Conservation (phyloP, 2,888 invertebrate species). For the Synanthedon andrenaeformis region DNA sequence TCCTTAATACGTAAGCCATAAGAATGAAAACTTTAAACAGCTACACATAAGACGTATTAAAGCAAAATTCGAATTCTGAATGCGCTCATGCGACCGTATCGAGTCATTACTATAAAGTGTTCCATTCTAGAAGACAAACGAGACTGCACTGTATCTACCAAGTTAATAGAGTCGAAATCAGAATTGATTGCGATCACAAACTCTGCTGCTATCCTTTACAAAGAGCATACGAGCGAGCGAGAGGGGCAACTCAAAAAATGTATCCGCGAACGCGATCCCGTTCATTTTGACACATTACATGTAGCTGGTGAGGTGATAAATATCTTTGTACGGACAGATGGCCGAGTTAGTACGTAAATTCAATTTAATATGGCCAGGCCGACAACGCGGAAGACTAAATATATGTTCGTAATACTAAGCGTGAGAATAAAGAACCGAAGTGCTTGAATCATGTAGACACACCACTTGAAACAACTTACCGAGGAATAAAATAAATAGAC, state of each 20-base stretch:
- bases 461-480: constrained; percentile 35
- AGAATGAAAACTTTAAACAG: constrained; percentile 8
- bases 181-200: constrained; percentile 19
- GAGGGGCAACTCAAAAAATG: constrained; percentile 35
- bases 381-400: constrained; percentile 40
- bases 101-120: constrained; percentile 60
- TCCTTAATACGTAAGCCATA: neutral
- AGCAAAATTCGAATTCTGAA: constrained; percentile 33
- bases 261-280: constrained; percentile 50
- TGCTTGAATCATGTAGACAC: constrained; percentile 44
- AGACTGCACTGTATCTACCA: constrained; percentile 43
- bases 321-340: constrained; percentile 47
- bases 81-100: constrained; percentile 68
- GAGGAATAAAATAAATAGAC: constrained; percentile 18
- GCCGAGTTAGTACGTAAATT: constrained; percentile 21
- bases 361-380: constrained; percentile 23
- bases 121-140: constrained; percentile 30
- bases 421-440: constrained; percentile 38
- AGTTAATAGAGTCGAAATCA: constrained; percentile 36
- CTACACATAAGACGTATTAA: constrained; percentile 31
- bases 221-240: constrained; percentile 26
- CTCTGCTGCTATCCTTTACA: constrained; percentile 31
- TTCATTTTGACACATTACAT: constrained; percentile 57
- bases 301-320: constrained; percentile 50
- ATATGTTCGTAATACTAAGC: constrained; percentile 20